Evolutionary conservation across 2,797 vertebrate species (phyloP).

Genomic region (Dendrocincla fuliginosa): DNA sequence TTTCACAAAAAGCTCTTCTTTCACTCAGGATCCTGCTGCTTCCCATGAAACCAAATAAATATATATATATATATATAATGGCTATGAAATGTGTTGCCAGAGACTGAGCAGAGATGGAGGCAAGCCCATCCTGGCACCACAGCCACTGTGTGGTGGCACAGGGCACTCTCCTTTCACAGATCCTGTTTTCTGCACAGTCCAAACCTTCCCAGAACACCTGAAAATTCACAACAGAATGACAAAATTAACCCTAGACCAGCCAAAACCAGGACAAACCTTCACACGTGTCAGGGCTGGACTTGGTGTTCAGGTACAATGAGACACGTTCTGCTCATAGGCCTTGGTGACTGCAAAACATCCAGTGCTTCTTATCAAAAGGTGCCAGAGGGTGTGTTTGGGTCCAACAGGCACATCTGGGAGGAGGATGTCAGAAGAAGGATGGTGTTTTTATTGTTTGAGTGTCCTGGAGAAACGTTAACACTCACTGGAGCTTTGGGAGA

Average conservation of each 20-base stretch:
- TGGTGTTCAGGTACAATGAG: background rate
- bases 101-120: background rate
- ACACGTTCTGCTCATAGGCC: rapidly evolving
- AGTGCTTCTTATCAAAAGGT: rapidly evolving
- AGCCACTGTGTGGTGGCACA: background rate
- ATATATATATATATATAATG: background rate
- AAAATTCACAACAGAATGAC: background rate
- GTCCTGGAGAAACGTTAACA: background rate
- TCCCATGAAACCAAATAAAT: background rate
- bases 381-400: background rate
- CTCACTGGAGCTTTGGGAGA: background rate
- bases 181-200: background rate
- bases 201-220: background rate
- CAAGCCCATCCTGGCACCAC: background rate
- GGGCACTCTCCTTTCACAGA: background rate
- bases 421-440: background rate
- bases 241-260: background rate
- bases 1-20: background rate
- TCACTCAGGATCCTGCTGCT: background rate
- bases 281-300: rapidly evolving
- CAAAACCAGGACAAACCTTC: background rate
- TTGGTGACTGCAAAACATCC: background rate
- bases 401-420: rapidly evolving
- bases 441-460: rapidly evolving
- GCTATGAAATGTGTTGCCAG: too few species aligned